Evolutionary conservation across 1,140 invertebrate species (phyloP), one percentile per base, ranked within the genome.

Genomic region (Drosophila lowei): DNA sequence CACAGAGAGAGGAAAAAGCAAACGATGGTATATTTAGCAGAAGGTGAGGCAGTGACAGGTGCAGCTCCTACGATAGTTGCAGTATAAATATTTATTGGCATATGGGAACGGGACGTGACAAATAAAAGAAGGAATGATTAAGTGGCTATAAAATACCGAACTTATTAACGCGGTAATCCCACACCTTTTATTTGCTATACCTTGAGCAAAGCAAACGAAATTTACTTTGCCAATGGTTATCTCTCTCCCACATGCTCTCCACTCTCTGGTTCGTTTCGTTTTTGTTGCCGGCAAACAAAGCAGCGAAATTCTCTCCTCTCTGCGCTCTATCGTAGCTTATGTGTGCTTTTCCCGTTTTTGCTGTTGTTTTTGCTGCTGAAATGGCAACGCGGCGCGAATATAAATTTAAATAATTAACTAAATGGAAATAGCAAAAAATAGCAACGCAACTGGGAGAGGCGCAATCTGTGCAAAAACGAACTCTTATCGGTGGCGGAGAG

Each of bases 401-500:
- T 50, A 77, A 77, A 72, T 77, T 77, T 77, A 77, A 77, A 77
- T 77, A 77, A 77, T 77, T 66, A 64, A 77, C 61, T 77, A 61
- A 72, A 72, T 72, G 68, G 21, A 77, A 66, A 66, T 72, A 60
- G 50, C 57, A 72, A 66, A 77, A 44, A 42, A 11, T 34, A 34
- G 16, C 9, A 47, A 5, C 28, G 18, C 4, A 43, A 16, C 58
- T 43, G 44, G 25, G 43, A 43, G 18, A 18, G 28, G 3, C 9
- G 28, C 15, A 50, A 16, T 13, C n/a, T 25, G 42, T 57, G 41
- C 21, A 25, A 61, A 9, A 61, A 30, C 25, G 30, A 34, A 34
- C 30, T 34, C 30, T 34, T 34, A 34, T 34, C 30, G 9, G 30
- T 34, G 3, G 30, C 30, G 0, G 2, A 11, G 3, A 34, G 9